Base-by-base conservation (phyloP, 2,113 vertebrate species). In the Sylvia atricapilla region DNA sequence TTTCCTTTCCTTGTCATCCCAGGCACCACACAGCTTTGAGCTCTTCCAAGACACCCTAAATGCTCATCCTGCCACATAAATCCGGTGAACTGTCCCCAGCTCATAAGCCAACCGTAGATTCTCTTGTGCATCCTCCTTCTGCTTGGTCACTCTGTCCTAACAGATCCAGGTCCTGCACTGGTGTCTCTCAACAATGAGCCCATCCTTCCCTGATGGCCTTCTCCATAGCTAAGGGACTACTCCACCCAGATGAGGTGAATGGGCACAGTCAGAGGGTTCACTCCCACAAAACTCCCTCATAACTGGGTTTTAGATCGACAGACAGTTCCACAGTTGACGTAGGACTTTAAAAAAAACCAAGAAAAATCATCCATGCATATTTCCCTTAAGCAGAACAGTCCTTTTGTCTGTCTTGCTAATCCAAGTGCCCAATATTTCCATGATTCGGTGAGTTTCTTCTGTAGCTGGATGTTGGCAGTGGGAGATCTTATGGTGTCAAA, bases 21-120 rank as follows among this genome's bases (percentile, higher is more conserved):
- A 66, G 9, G 22, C 31, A 74, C 46, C n/a, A 66, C 1, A 1
- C 8, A 69, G 20, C 50, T 66, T 3, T n/a, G 73, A 58, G 69
- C 12, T 78, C 47, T 75, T 70, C 43, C 68, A 62, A 33, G 4
- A 49, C 37, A 62, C 44, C 14, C 17, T 6, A 18, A 58, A 35
- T 1, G 27, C 6, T 64, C 63, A 33, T 46, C 43, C 63, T 77
- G 55, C 50, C 55, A n/a, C 0, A 0, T 8, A 31, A 92, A 67
- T 19, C 15, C 59, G 35, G 22, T 14, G 24, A 53, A 23, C 1
- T 35, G 47, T 18, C 37, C 49, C 49, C 10, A 55, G 52, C 35
- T 79, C 21, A 0, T 7, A 30, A 25, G 41, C 31, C 17, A n/a
- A 46, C 20, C 2, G 1, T 0, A 5, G 41, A 18, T n/a, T 79